phyloP scores from a whole-genome alignment of 2,888 invertebrate genomes.

The Listrodromus nycthemerus region DNA sequence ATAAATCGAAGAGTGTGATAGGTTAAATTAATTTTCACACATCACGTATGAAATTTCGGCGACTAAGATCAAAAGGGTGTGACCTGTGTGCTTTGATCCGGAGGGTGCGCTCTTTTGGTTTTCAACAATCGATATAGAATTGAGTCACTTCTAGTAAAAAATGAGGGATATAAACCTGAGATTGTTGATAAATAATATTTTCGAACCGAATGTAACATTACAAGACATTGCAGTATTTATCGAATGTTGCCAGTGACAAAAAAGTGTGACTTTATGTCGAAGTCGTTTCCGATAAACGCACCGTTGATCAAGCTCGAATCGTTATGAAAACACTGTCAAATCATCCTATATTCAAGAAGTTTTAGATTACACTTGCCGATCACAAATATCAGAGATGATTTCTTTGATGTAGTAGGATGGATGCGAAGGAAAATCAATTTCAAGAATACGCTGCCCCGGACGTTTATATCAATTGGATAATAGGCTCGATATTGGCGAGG shows the following conservation, averaged over 20 bases:
- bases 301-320: not conserved
- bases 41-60: not conserved
- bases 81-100: too few relatives aligned
- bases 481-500: slow-evolving; percentile 66
- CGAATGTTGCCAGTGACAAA: not conserved
- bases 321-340: not conserved
- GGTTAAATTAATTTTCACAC: too few relatives aligned
- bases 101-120: too few relatives aligned
- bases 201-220: not conserved
- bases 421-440: slow-evolving; percentile 53
- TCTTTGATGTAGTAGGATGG: not conserved
- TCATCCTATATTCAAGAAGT: not conserved
- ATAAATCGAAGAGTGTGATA: too few relatives aligned
- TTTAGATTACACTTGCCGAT: not conserved
- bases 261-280: not conserved
- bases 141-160: not conserved
- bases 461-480: slow-evolving; percentile 66
- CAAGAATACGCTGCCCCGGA: slow-evolving; percentile 55
- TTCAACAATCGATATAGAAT: not conserved
- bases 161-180: too few relatives aligned
- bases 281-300: not conserved
- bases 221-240: not conserved
- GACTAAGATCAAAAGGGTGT: not conserved
- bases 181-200: not conserved
- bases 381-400: not conserved